Base-by-base conservation (phyloP, 2,113 vertebrate genomes). In the Enhydra lutris region DNA sequence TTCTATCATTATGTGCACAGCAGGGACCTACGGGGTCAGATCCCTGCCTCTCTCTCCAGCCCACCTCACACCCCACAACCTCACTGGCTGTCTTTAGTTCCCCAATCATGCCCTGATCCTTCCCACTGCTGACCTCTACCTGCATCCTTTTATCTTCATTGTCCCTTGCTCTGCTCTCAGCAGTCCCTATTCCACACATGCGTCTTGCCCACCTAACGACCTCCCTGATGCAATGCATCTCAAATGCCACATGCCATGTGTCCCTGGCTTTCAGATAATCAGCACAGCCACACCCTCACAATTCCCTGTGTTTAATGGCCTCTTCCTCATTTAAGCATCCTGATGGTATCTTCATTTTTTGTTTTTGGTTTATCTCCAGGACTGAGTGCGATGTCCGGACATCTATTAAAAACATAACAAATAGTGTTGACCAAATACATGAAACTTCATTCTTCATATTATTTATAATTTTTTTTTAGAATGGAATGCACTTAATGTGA, bases 231-330 rank as follows among this genome's bases (percentile, higher is more conserved):
- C 9, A 23, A 63, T 83, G 3, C 5, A 29, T 74, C 36, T n/a
- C 1, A 0, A 26, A 73, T 8, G 0, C 45, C 73, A 0, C 8
- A 79, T 8, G 0, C 36, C 73, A 0, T 8, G 0, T 15, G 8
- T 4, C n/a, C 67, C 50, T 89, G 23, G 23, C 12, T 81, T 90
- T 73, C 31, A 91, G 42, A 80, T 79, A 59, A 52, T 89, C 67
- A 84, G 20, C 24, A 59, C 8, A 15, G 63, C 2, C n/a, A 21
- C 57, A 17, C 8, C 4, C 47, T 36, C 12, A 59, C 1, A 57
- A 57, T 76, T 82, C 23, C 11, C 17, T 52, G 63, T 47, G 79
- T 52, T 73, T 36, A 74, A 85, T 0, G 1, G 31, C 29, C 24
- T 90, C 29, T 45, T 83, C 57, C n/a, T 63, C 24, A 57, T 3